Base-by-base conservation (phyloP, 2,797 vertebrate genomes). In the Crax fasciolata region DNA sequence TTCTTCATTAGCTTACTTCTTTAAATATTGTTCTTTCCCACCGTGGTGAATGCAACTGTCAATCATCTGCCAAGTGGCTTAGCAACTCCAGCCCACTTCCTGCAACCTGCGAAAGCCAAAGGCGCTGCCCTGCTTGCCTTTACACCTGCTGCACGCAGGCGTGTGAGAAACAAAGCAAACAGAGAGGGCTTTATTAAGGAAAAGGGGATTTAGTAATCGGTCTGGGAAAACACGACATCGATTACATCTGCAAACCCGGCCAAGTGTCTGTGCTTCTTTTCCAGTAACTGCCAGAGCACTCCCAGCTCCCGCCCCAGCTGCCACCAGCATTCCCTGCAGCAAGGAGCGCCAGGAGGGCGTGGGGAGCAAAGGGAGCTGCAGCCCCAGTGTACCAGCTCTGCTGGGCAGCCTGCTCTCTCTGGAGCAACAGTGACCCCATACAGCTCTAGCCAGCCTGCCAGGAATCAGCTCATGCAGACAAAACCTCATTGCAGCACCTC, bases 1-100 rank as follows among this genome's bases (percentile, higher is more conserved):
- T 55, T 84, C 62, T 75, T 91, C 59, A 63, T 91, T 70, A 87
- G 23, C 18, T 77, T 85, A 74, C 55, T 91, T 84, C 61, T 84
- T 91, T 55, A 79, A 86, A 59, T 57, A 35, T 57, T 3, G 1
- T 57, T 88, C 71, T 93, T 94, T 76, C 52, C 43, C 25, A n/a
- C 11, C 2, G 1, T 14, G 41, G 27, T 70, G 66, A 87, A 57
- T 52, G 39, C 39, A 73, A 15, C 15, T 74, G 67, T 73, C 73
- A 70, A 30, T 57, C 30, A 67, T 12, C 55, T 73, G 51, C 39
- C 58, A 55, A 86, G 66, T 19, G 24, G 13, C 61, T 88, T 43
- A 88, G 62, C 41, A 82, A 11, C 35, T 63, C 38, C 7, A 90
- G 57, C n/a, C 58, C 43, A 41, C 21, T 19, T 51, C 58, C 48